These are phyloP conservation scores for Eciton burchellii DNA, from an alignment of 1,140 invertebrate species.

Conservation along the genomic window DNA sequence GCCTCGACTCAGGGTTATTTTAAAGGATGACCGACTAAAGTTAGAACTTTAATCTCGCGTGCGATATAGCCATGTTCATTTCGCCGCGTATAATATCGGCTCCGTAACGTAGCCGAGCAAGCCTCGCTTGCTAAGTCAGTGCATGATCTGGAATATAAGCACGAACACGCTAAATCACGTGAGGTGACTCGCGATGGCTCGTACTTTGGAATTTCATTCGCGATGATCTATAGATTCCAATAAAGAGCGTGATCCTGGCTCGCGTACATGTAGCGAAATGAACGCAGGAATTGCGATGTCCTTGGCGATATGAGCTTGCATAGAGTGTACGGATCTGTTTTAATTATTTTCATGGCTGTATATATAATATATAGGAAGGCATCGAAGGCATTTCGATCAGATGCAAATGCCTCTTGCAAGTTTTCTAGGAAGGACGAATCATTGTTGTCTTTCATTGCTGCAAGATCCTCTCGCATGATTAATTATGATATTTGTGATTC, in stretches of 20 bases:
- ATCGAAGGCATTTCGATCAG: not conserved
- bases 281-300: not conserved
- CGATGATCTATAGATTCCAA: conserved; percentile 4
- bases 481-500: no score
- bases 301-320: not conserved
- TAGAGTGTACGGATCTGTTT: not conserved
- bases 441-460: not conserved
- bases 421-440: not conserved
- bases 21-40: not conserved
- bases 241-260: conserved; percentile 11
- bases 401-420: not conserved
- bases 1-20: not conserved
- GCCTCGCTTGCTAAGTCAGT: not conserved
- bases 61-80: not conserved
- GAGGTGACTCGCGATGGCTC: conserved; percentile 5
- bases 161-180: conserved; percentile 16
- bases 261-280: not conserved
- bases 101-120: no score
- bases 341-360: not conserved
- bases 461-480: no score
- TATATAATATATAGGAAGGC: no score
- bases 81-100: not conserved
- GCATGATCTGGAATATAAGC: not conserved
- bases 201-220: conserved; percentile 7
- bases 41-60: not conserved